A percentile compares a stretch with the other conserved stretches of the same genome.
phyloP scores from a whole-genome alignment of 2,888 invertebrate genomes.

The Neoaliturus tenellus region DNA sequence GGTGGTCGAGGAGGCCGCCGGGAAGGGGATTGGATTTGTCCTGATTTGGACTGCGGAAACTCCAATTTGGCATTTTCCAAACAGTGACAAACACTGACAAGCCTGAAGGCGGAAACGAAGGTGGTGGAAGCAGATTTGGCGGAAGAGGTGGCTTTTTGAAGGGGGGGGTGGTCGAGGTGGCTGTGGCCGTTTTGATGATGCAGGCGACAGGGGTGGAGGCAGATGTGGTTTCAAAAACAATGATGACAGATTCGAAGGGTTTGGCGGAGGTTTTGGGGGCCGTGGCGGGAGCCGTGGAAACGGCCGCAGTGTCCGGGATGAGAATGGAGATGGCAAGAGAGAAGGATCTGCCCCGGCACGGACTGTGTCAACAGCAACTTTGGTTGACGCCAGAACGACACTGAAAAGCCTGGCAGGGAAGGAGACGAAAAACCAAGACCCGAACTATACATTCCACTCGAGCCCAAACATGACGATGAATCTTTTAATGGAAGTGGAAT shows the following conservation, averaged over 20 bases:
- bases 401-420: too few relatives aligned
- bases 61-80: not conserved
- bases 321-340: too few relatives aligned
- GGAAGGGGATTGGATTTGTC: slow-evolving; percentile 55
- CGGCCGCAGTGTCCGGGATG: not conserved
- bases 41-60: slow-evolving; percentile 17
- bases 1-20: slow-evolving; percentile 44
- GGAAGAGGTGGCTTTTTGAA: not conserved
- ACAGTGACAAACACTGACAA: slow-evolving; percentile 18
- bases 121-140: not conserved
- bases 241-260: not conserved
- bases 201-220: slow-evolving; percentile 49
- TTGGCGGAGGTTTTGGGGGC: slow-evolving; percentile 38
- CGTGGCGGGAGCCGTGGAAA: slow-evolving; percentile 44
- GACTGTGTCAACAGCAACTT: too few relatives aligned
- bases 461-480: not conserved
- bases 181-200: slow-evolving; percentile 35
- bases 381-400: too few relatives aligned
- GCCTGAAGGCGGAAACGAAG: slow-evolving; percentile 44
- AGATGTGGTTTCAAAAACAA: slow-evolving; percentile 56
- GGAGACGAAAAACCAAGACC: not conserved
- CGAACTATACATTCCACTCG: not conserved
- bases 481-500: not conserved
- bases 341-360: too few relatives aligned
- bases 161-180: slow-evolving; percentile 50